Evolutionary conservation across 2,797 vertebrate genomes (phyloP).

Genomic region (Dallia pectoralis): DNA sequence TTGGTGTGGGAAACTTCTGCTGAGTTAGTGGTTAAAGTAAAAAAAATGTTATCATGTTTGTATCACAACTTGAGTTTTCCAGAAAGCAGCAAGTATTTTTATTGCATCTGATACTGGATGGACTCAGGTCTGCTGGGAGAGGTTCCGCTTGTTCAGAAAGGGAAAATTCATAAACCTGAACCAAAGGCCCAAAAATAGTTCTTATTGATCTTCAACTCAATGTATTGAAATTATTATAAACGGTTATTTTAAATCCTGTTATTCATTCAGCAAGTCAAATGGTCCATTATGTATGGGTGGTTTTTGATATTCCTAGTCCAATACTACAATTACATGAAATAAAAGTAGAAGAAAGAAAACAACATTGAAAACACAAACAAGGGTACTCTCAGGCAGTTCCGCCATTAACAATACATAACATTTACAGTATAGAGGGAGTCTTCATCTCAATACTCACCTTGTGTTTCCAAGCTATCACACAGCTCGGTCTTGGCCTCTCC

Average conservation of each 20-base stretch:
- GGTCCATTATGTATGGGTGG: not conserved
- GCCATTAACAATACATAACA: not conserved
- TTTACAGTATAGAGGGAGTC: not conserved
- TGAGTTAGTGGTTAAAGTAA: conserved; percentile 55
- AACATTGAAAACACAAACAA: conserved; percentile 1
- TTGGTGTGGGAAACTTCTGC: conserved; percentile 54
- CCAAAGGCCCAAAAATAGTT: too few relatives aligned
- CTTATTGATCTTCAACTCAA: not conserved
- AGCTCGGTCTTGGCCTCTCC: conserved; percentile 97
- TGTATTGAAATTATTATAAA: not conserved
- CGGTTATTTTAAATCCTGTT: not conserved
- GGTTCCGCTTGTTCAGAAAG: conserved; percentile 33
- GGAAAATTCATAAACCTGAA: conserved; percentile 14
- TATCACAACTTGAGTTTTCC: conserved; percentile 47
- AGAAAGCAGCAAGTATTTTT: conserved; percentile 47
- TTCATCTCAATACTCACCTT: conserved; percentile 76
- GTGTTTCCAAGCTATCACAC: conserved; percentile 95
- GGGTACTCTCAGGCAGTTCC: not conserved
- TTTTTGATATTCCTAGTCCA: too few relatives aligned
- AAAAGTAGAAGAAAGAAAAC: too few relatives aligned
- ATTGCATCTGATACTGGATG: conserved; percentile 50
- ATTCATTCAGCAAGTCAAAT: not conserved
- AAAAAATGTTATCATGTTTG: conserved; percentile 60
- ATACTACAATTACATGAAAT: not conserved
- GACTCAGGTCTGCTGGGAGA: conserved; percentile 11